Conservation (phyloP, 2,113 vertebrate genomes). For the Chaenocephalus aceratus region DNA sequence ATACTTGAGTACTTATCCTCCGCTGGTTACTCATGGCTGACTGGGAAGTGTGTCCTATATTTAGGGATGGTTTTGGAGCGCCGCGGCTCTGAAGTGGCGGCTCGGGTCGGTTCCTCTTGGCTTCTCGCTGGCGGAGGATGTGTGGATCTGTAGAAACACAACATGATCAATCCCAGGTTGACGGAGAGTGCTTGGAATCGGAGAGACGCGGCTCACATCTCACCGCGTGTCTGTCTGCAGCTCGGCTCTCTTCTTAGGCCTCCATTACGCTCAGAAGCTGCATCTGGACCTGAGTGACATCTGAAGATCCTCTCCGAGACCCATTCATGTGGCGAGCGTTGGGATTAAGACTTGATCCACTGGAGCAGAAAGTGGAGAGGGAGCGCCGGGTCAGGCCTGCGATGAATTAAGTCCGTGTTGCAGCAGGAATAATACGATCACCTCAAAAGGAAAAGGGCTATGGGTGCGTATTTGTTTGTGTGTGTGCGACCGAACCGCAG, state of each 20-base stretch:
- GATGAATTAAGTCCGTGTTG: constrained; percentile 80
- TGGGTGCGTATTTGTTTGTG: constrained; percentile 41
- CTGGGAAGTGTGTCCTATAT: constrained; percentile 52
- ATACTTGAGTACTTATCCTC: no score
- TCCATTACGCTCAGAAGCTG: constrained; percentile 68
- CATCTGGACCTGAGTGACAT: constrained; percentile 75
- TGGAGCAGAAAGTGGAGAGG: constrained; percentile 58
- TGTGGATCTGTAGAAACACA: constrained; percentile 64
- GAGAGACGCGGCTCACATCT: constrained; percentile 65
- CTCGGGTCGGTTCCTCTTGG: constrained; percentile 47
- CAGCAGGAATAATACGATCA: constrained; percentile 78
- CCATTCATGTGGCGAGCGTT: constrained; percentile 78
- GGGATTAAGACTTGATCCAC: constrained; percentile 79
- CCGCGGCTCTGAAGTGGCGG: constrained; percentile 55
- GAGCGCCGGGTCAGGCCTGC: constrained; percentile 75
- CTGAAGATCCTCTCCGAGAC: constrained; percentile 69
- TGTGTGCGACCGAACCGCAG: constrained; percentile 75
- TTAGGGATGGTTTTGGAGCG: constrained; percentile 52
- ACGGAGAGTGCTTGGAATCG: constrained; percentile 14
- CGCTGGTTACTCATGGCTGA: constrained; percentile 22
- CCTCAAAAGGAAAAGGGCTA: constrained; percentile 37
- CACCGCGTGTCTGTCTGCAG: constrained; percentile 64
- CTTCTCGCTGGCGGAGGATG: constrained; percentile 61
- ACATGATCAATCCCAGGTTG: constrained; percentile 72
- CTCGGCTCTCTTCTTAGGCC: constrained; percentile 45